phyloP scores from a whole-genome alignment of 1,140 invertebrate genomes.

The Proales similis region DNA sequence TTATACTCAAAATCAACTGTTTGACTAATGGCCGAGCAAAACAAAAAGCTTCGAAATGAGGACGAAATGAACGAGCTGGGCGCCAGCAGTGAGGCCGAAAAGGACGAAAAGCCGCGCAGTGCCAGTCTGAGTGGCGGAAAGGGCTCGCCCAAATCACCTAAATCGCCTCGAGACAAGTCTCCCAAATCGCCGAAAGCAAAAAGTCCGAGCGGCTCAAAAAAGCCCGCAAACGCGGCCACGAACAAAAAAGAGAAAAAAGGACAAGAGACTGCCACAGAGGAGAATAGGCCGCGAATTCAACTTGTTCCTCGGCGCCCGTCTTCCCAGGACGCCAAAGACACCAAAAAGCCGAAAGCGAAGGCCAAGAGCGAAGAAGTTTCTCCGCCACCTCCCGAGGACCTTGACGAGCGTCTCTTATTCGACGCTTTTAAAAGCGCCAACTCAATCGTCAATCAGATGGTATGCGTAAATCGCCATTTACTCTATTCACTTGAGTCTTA shows the following conservation, averaged over 20 bases:
- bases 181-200: slow-evolving; percentile 40
- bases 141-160: slow-evolving; percentile 39
- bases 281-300: slow-evolving; percentile 44
- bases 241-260: slow-evolving; percentile 42
- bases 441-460: slow-evolving; percentile 41
- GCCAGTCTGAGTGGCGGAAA: slow-evolving; percentile 7
- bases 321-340: slow-evolving; percentile 36
- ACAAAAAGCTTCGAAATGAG: too few species aligned
- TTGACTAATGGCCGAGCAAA: too few species aligned
- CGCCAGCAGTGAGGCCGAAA: too few species aligned
- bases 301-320: slow-evolving; percentile 45
- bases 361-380: slow-evolving; percentile 40
- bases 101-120: slow-evolving; percentile 4
- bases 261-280: slow-evolving; percentile 30
- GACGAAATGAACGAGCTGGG: too few species aligned
- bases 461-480: slow-evolving; percentile 39
- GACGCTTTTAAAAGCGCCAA: slow-evolving; percentile 45
- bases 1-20: too few species aligned
- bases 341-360: slow-evolving; percentile 39
- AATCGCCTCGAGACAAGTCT: slow-evolving; percentile 43
- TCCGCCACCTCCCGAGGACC: slow-evolving; percentile 45
- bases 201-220: slow-evolving; percentile 38
- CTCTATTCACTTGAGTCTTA: neutral
- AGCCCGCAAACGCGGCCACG: slow-evolving; percentile 40
- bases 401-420: slow-evolving; percentile 49